phyloP scores from a whole-genome alignment of 2,888 invertebrate species.

The Altica lythri region DNA sequence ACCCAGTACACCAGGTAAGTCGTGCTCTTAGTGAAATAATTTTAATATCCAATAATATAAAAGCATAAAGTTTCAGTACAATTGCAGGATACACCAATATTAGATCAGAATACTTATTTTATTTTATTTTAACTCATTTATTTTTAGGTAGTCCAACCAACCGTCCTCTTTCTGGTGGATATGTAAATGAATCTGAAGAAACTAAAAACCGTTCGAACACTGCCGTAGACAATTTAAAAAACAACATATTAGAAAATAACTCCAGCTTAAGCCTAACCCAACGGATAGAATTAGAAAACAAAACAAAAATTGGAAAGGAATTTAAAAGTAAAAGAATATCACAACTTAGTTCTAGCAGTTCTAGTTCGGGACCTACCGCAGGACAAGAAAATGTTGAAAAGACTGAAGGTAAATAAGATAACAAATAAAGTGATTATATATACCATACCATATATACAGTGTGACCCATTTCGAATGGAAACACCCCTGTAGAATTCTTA shows the following conservation, averaged over 20 bases:
- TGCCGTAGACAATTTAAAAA: slow-evolving; percentile 45
- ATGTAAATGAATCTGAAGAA: slow-evolving; percentile 80
- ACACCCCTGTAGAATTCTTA: no score
- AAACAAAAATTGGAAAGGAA: slow-evolving; percentile 57
- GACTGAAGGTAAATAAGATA: no score
- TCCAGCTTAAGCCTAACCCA: slow-evolving; percentile 53
- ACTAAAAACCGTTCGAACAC: slow-evolving; percentile 56
- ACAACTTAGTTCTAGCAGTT: slow-evolving; percentile 63
- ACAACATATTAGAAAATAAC: slow-evolving; percentile 47
- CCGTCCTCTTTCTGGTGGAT: slow-evolving; percentile 71
- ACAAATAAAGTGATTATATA: no score
- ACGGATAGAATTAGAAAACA: slow-evolving; percentile 65
- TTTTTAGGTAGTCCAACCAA: slow-evolving; percentile 62
- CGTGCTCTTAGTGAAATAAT: not conserved
- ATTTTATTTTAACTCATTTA: not conserved
- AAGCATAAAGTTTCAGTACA: no score
- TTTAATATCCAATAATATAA: no score
- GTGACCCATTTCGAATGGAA: no score
- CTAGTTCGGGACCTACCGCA: slow-evolving; percentile 55
- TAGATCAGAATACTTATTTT: not conserved
- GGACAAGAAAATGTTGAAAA: slow-evolving; percentile 54
- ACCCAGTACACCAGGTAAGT: slow-evolving; percentile 55
- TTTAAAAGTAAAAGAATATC: slow-evolving; percentile 63
- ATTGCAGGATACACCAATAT: no score
- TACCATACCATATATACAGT: no score